These are phyloP conservation scores for Crotalus helleri DNA, from an alignment of 2,113 vertebrate species.

Conservation along the genomic window DNA sequence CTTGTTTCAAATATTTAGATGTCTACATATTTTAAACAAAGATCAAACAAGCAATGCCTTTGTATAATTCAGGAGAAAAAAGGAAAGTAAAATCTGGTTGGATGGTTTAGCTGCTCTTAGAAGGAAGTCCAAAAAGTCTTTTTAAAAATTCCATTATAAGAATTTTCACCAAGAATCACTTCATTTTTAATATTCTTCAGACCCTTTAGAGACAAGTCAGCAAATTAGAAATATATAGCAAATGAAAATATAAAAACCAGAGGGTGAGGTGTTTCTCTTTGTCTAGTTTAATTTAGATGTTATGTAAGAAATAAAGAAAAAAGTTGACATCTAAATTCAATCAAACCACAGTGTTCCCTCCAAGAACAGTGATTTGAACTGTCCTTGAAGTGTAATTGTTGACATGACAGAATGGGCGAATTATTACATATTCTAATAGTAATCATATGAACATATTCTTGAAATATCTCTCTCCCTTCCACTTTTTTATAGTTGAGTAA, in stretches of 20 bases:
- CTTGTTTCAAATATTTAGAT: not conserved
- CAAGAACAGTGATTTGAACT: not conserved
- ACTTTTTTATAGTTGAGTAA: not conserved
- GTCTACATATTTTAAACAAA: not conserved
- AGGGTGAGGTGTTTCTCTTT: not conserved
- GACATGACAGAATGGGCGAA: not conserved
- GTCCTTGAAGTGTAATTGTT: not conserved
- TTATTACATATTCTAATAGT: not conserved
- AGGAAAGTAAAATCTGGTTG: not conserved
- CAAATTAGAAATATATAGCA: constrained; percentile 17
- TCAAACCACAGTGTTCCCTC: not conserved
- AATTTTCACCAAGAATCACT: not conserved
- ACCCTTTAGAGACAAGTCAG: not conserved
- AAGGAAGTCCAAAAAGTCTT: not conserved
- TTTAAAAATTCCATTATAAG: constrained; percentile 24
- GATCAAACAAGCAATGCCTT: not conserved
- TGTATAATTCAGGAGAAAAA: not conserved
- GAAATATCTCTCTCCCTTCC: not conserved
- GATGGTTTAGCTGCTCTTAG: not conserved
- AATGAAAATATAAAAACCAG: constrained; percentile 20
- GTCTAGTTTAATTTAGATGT: constrained; percentile 10
- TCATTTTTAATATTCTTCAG: not conserved
- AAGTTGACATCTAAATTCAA: constrained; percentile 1
- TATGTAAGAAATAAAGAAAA: not conserved
- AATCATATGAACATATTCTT: not conserved